Evolutionary conservation across 35 echinoderm and acorn worm species (phyloP).

Genomic region (Heliocidaris tuberculata): DNA sequence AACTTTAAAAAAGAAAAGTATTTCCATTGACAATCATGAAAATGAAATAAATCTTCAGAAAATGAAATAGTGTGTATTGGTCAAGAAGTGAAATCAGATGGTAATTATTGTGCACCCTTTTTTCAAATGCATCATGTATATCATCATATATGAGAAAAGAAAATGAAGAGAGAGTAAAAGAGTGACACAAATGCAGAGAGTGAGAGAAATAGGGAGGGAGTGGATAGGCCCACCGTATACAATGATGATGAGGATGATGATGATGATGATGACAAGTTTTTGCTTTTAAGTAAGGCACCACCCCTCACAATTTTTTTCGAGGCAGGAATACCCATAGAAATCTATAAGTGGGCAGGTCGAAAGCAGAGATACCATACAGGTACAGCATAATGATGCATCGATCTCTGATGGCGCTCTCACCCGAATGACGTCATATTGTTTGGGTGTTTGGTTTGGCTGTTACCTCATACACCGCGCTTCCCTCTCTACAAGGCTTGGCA

Average conservation of each 20-base stretch:
- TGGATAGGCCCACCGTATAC: background rate
- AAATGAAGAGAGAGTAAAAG: background rate
- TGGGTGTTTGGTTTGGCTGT: background rate
- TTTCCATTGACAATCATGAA: too few species aligned
- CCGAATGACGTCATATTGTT: constrained; percentile 1
- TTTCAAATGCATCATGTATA: too few species aligned
- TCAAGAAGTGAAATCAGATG: too few species aligned
- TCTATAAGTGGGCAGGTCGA: background rate
- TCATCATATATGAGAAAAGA: background rate
- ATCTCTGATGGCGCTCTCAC: background rate
- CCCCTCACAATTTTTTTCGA: too few species aligned
- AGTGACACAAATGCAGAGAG: background rate
- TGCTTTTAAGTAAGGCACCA: too few species aligned
- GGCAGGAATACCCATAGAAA: background rate
- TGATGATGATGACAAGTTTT: too few species aligned
- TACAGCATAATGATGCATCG: too few species aligned
- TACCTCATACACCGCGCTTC: background rate
- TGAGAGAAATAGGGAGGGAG: background rate
- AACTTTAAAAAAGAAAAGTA: too few species aligned
- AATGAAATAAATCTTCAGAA: too few species aligned
- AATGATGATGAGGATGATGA: too few species aligned
- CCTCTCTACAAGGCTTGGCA: background rate
- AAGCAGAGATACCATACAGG: background rate
- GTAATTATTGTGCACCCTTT: too few species aligned
- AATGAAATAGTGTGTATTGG: too few species aligned